Base-by-base conservation (phyloP, 2,888 invertebrate genomes). In the Parapristionchus giblindavisi region DNA sequence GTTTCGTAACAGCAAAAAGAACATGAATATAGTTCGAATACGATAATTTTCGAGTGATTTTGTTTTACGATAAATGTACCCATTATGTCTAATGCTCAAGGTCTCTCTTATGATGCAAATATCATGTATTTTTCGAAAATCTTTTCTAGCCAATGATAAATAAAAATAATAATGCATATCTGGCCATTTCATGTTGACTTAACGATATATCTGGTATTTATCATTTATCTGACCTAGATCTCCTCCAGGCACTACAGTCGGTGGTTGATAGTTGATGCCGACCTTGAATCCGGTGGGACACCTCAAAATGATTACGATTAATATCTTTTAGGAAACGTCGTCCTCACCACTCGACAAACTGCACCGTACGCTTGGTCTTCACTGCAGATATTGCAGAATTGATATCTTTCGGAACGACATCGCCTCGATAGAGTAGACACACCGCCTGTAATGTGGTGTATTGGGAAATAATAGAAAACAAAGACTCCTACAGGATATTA, bases 371-470 rank as follows among this genome's bases (percentile, higher is more conserved):
- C 75, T 87, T 86, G 8, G 87, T 86, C 75, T 88, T 88, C 34
- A 89, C 85, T 2, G 82, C 79, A 2, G 87, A 84, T 32, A 88
- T 89, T 51, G 88, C 85, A 32, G 86, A 83, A 71, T 87, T 88
- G 75, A 89, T 88, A 63, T 89, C 88, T 76, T 85, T 95, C 79
- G 96, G 95, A 5, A 96, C 95, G 78, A 95, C 94, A 89, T 95
- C 95, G 78, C 95, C 95, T 87, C 95, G 88, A 91, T 95, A 96
- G 91, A 96, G 90, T 93, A 96, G 94, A 90, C 95, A 95, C 89
- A 95, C 95, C 27, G 95, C 95, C 95, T 95, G 79, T 29, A 21
- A 65, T n/a, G n/a, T 1, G 58, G 8, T 6, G 14, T 1, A 14
- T 34, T 32, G 32, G 4, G 56, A 56, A 24, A 56, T 8, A 11